These are phyloP conservation scores for Mionectes olivaceus DNA, from an alignment of 2,797 vertebrate species.

Conservation along the genomic window DNA sequence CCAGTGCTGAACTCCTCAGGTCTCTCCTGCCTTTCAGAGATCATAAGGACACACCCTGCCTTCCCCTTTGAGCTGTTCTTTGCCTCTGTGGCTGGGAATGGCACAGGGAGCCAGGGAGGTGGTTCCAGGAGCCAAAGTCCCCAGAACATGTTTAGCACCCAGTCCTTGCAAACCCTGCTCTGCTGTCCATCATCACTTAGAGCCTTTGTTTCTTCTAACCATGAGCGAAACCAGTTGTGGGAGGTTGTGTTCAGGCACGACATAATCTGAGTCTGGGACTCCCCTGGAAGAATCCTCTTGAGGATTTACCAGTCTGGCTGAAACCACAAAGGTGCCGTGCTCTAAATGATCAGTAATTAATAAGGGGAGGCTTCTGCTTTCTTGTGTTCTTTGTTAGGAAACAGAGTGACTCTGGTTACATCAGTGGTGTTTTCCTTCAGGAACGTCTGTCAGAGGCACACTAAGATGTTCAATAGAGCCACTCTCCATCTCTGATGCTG, in stretches of 20 bases:
- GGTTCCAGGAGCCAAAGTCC: neutral
- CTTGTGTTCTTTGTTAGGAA: neutral
- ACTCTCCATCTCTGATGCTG: neutral
- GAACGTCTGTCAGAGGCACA: neutral
- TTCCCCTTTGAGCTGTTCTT: fast-evolving
- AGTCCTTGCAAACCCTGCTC: neutral
- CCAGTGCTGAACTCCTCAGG: neutral
- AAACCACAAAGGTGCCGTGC: slow-evolving; percentile 3
- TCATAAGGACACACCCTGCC: neutral
- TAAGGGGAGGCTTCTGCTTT: slow-evolving; percentile 19
- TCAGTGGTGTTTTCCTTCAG: neutral
- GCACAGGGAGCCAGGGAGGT: neutral
- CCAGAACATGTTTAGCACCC: neutral
- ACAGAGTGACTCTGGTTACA: neutral
- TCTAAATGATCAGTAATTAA: slow-evolving; percentile 33
- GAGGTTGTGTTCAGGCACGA: slow-evolving; percentile 33
- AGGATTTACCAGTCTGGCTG: slow-evolving; percentile 36
- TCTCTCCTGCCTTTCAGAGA: neutral
- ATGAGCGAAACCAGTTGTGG: slow-evolving; percentile 63
- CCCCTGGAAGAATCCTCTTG: slow-evolving; percentile 27
- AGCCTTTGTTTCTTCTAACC: slow-evolving; percentile 43
- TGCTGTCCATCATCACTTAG: neutral
- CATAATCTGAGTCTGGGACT: slow-evolving; percentile 48
- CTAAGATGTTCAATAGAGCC: neutral
- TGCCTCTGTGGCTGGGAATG: fast-evolving